These are phyloP conservation scores for Morpho helenor DNA, from an alignment of 2,888 invertebrate species.

Conservation along the genomic window DNA sequence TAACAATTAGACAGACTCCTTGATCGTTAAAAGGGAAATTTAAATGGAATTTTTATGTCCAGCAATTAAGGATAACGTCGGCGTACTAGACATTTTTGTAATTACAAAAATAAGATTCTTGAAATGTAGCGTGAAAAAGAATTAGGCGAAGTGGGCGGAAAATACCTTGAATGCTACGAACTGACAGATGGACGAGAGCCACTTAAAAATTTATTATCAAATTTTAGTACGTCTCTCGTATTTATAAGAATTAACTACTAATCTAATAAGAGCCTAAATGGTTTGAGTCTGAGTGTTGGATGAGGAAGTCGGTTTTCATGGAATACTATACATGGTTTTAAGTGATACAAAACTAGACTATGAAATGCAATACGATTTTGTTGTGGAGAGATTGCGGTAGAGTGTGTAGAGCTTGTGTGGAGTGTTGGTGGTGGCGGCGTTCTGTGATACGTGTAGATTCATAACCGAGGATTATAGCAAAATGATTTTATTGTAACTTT, in stretches of 20 bases:
- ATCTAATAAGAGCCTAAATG: too few species aligned
- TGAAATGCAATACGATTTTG: too few species aligned
- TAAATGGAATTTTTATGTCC: conserved; percentile 81
- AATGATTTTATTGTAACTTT: too few species aligned
- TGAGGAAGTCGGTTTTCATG: too few species aligned
- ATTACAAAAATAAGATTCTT: conserved; percentile 80
- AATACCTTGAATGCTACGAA: conserved; percentile 56
- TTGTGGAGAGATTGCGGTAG: too few species aligned
- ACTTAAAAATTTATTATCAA: not conserved
- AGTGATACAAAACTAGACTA: too few species aligned
- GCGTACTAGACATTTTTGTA: conserved; percentile 79
- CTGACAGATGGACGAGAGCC: conserved; percentile 56
- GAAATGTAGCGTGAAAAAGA: conserved; percentile 80
- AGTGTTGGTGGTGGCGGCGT: too few species aligned
- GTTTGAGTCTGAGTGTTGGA: too few species aligned
- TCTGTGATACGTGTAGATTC: too few species aligned
- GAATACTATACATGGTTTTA: too few species aligned
- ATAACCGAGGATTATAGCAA: too few species aligned
- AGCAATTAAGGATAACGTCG: conserved; percentile 79
- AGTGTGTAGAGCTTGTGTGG: too few species aligned
- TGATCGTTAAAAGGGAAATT: conserved; percentile 79
- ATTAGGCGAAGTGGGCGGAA: conserved; percentile 69
- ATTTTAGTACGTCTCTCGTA: not conserved
- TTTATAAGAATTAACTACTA: not conserved
- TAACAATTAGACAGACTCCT: conserved; percentile 78